Conservation (phyloP, 2,113 vertebrate species). For the Apteryx mantelli region DNA sequence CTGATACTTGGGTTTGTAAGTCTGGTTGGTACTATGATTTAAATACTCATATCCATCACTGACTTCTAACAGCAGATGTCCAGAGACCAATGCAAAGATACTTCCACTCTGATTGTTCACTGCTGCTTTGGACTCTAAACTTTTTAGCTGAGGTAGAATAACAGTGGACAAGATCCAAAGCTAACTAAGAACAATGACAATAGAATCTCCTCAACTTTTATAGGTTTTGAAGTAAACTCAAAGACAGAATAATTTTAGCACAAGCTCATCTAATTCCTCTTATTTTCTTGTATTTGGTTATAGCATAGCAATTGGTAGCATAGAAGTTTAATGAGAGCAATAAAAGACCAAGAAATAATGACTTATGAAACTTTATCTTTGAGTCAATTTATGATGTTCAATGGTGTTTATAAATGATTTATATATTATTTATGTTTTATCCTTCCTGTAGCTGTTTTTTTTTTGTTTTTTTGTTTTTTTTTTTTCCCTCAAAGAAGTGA, state of each 20-base stretch:
- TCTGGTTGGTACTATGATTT: background rate
- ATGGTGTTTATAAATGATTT: accelerated
- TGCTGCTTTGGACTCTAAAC: background rate
- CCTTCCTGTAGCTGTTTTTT: background rate
- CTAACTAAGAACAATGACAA: background rate
- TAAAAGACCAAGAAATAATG: background rate
- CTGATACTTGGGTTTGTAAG: background rate
- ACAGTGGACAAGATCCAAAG: background rate
- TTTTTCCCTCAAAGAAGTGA: background rate
- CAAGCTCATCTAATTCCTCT: background rate
- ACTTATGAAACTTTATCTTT: background rate
- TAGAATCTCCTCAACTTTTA: background rate
- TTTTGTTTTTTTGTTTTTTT: background rate
- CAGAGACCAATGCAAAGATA: background rate
- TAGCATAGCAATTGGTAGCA: background rate
- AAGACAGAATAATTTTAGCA: background rate
- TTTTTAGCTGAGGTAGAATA: background rate
- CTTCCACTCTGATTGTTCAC: background rate
- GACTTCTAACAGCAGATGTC: background rate
- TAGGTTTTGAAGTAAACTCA: background rate
- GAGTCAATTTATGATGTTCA: background rate
- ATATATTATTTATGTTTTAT: background rate
- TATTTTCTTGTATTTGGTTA: background rate
- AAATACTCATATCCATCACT: background rate
- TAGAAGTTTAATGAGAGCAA: background rate